Evolutionary conservation across 2,113 vertebrate genomes (phyloP), one percentile per base, ranked within the genome.

Genomic region (Siniperca chuatsi): DNA sequence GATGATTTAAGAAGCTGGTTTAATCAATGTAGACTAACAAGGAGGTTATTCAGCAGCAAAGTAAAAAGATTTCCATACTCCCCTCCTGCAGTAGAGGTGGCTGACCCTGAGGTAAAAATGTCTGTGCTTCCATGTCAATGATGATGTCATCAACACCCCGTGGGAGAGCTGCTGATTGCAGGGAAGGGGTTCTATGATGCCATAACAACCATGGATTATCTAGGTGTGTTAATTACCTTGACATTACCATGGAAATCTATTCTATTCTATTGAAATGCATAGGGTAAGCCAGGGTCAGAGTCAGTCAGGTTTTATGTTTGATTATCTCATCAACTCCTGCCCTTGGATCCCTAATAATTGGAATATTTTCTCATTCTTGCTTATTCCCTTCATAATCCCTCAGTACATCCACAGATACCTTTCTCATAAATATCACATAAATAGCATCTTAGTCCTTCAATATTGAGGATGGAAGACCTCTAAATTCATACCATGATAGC

Each of bases 331-430:
- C n/a, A 50, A 12, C 12, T 72, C 13, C 42, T 48, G 48, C 46
- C 44, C 25, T 44, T 48, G 23, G 18, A 75, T 68, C n/a, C 16
- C 5, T 82, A 85, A 85, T 80, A 88, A 77, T 23, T 69, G 21
- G 3, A 86, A 72, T 88, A 76, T 79, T 79, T 86, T 89, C 66
- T 40, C 57, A 72, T 78, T 23, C 29, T 55, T 64, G 23, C 20
- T 72, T 25, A 23, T 64, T 71, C 12, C 54, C 79, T 57, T 65
- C 50, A 52, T 78, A 87, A 91, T 85, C 75, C 71, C 61, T 65
- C 50, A 64, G 29, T 70, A 46, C 73, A 87, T 75, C 82, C 82
- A 55, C 68, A 57, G 29, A 83, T 81, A 64, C 42, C 6, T 76
- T 84, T 79, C 72, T 72, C 70, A 89, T 81, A 23, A 71, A 77